Percentiles rank a stretch among this genome's conserved stretches.
Conservation (phyloP, 2,888 invertebrate species). For the Timandra comae region DNA sequence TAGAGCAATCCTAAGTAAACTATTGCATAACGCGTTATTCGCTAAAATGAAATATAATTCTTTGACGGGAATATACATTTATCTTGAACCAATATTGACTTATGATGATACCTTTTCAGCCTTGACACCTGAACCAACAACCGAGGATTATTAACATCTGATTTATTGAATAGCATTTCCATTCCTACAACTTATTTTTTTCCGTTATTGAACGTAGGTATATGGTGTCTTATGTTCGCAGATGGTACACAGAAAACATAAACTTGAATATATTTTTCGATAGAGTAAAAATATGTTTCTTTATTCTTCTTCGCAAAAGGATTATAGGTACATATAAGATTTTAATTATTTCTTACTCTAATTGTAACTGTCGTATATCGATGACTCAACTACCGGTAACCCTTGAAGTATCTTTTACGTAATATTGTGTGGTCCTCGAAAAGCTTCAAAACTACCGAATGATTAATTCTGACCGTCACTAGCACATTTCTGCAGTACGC, state of each 20-base stretch:
- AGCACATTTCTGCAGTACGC: constrained; percentile 10
- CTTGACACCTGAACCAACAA: constrained; percentile 68
- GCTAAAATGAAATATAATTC: constrained; percentile 59
- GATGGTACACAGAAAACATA: too few species aligned
- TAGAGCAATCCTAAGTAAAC: constrained; percentile 57
- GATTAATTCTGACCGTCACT: background rate
- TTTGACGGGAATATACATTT: constrained; percentile 26
- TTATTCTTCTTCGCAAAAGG: too few species aligned
- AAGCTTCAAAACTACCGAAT: constrained; percentile 7
- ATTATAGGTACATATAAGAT: too few species aligned
- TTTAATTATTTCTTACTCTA: too few species aligned
- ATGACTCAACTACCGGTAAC: too few species aligned
- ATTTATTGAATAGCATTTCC: background rate
- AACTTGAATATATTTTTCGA: too few species aligned
- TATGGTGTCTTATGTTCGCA: too few species aligned
- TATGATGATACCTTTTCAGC: constrained; percentile 44
- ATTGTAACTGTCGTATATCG: too few species aligned
- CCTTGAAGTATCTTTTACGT: too few species aligned
- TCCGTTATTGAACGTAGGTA: too few species aligned
- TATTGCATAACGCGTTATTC: constrained; percentile 58
- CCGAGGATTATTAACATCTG: constrained; percentile 5
- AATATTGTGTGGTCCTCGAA: constrained; percentile 24
- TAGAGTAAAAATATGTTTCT: too few species aligned
- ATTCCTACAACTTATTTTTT: background rate
- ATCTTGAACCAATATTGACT: constrained; percentile 56